Conservation (phyloP, 2,797 vertebrate species). For the Alfaro cultratus region DNA sequence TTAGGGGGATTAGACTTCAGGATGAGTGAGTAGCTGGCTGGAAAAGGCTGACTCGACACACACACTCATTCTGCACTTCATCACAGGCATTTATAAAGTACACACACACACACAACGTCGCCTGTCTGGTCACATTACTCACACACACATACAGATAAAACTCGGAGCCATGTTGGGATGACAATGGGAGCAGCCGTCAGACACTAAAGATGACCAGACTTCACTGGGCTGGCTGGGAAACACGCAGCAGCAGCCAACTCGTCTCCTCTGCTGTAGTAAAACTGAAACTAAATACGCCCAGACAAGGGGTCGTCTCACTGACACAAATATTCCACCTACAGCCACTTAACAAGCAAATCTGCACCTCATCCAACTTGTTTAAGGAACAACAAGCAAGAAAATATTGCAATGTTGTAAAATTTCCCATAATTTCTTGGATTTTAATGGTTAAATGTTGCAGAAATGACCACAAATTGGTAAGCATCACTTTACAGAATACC, state of each 20-base stretch:
- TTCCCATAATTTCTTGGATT: background rate
- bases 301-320: background rate
- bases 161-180: constrained; percentile 63
- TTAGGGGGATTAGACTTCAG: constrained; percentile 66
- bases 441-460: background rate
- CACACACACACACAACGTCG: constrained; percentile 11
- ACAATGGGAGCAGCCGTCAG: constrained; percentile 64
- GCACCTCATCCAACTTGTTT: background rate
- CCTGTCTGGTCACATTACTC: constrained; percentile 60
- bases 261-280: constrained; percentile 14
- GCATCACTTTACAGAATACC: background rate
- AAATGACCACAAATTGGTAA: background rate
- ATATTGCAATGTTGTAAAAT: no score
- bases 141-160: constrained; percentile 28
- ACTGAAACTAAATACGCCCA: constrained; percentile 22
- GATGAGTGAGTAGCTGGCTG: constrained; percentile 62
- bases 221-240: constrained; percentile 37
- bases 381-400: background rate
- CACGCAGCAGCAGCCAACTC: constrained; percentile 9
- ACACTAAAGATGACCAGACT: constrained; percentile 62
- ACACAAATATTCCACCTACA: background rate
- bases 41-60: constrained; percentile 69
- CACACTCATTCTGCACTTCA: constrained; percentile 4
- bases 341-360: background rate
- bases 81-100: constrained; percentile 30